Base-by-base conservation (phyloP, 2,113 vertebrate species). In the Oncorhynchus mykiss region DNA sequence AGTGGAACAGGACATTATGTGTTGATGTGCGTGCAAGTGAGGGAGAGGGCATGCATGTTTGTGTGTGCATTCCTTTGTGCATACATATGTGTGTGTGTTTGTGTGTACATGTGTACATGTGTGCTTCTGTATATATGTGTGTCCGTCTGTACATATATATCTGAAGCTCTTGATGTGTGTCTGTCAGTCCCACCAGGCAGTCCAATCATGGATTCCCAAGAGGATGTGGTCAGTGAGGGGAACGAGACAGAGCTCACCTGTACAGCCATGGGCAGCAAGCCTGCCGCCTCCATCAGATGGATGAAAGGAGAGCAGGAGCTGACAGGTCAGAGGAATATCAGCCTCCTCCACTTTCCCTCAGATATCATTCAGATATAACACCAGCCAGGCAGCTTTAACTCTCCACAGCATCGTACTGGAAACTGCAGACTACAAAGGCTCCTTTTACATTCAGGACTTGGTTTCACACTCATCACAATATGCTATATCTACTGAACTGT, bases 191-290 rank as follows among this genome's bases (percentile, higher is more conserved):
- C 97, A 0, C 98, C 98, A 65, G 96, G 96, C 82, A 97, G 94
- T 72, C 89, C 96, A 85, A 94, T 97, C 67, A 98, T 99, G 3
- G 97, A 98, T 78, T 95, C 96, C 82, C 95, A 95, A 60, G 98
- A 99, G 65, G 96, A 98, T 34, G 88, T 95, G 0, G 96, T 96
- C 0, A 90, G 95, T 5, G 98, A 99, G 90, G 98, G 97, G 16
- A 98, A 99, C 31, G 96, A 98, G 93, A 96, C 98, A 0, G 97
- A 99, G 91, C 94, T 99, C 90, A 99, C 96, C 92, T 99, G 98
- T 90, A 97, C 93, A 0, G 95, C 96, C 86, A 95, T 96, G 89
- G 97, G 97, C 92, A 96, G 97, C 93, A 96, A 97, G 87, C 98
- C 97, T 57, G 95, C 96, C 73, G 96, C 96, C 31, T 95, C 93